These are phyloP conservation scores for Phylloscopus trochilus DNA, from an alignment of 2,113 vertebrate species.

Conservation along the genomic window DNA sequence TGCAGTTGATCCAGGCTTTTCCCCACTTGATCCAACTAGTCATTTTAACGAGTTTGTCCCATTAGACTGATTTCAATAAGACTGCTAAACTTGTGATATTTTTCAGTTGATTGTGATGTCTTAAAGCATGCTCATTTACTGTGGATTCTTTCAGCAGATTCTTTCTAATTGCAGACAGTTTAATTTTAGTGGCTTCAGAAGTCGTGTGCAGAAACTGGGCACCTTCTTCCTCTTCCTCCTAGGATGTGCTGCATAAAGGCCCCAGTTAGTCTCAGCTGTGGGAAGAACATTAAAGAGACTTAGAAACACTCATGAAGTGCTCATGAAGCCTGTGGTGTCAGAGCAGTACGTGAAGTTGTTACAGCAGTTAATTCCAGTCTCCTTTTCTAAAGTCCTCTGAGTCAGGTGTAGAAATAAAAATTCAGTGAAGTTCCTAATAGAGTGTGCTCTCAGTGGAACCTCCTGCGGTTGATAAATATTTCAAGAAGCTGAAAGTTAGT, in stretches of 20 bases:
- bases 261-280: not conserved
- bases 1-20: not conserved
- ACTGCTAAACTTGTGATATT: not conserved
- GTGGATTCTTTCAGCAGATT: not conserved
- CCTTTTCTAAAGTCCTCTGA: not conserved
- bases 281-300: not conserved
- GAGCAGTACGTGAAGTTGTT: not conserved
- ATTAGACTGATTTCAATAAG: not conserved
- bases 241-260: not conserved
- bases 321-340: not conserved
- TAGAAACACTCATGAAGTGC: not conserved
- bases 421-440: constrained; percentile 11
- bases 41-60: not conserved
- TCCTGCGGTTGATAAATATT: not conserved
- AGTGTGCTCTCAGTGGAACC: not conserved
- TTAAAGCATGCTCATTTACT: not conserved
- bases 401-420: constrained; percentile 6
- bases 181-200: not conserved
- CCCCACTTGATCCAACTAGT: not conserved
- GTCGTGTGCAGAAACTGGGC: not conserved
- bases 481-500: constrained; percentile 27
- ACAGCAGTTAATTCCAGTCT: not conserved
- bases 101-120: not conserved
- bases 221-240: not conserved
- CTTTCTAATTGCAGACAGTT: not conserved